These are phyloP conservation scores for Leptatherina wallacei DNA, from an alignment of 2,797 vertebrate genomes.

Conservation along the genomic window DNA sequence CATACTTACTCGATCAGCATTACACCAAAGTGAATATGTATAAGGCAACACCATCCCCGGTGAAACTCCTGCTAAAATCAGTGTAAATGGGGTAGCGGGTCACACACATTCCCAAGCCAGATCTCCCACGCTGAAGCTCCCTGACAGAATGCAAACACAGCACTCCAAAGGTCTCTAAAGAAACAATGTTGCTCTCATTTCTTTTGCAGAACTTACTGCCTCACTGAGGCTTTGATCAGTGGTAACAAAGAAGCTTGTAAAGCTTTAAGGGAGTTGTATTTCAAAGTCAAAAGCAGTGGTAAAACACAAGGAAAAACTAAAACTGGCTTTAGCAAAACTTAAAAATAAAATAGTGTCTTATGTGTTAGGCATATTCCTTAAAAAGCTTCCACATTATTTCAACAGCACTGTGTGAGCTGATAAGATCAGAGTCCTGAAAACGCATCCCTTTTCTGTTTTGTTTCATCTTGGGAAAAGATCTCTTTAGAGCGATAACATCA, in stretches of 20 bases:
- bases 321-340: background rate
- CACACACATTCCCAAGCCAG: constrained; percentile 57
- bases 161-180: constrained; percentile 47
- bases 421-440: background rate
- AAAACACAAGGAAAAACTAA: constrained; percentile 3
- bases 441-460: background rate
- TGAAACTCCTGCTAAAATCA: constrained; percentile 32
- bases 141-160: constrained; percentile 54
- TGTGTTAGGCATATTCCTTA: background rate
- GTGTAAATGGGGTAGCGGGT: constrained; percentile 67
- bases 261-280: constrained; percentile 18
- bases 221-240: constrained; percentile 62
- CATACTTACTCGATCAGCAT: constrained; percentile 17
- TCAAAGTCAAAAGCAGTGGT: constrained; percentile 15
- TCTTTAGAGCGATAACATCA: background rate
- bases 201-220: constrained; percentile 12
- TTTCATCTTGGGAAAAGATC: background rate
- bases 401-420: background rate
- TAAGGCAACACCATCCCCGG: background rate
- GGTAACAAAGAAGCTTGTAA: constrained; percentile 26
- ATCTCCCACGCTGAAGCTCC: constrained; percentile 32
- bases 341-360: background rate
- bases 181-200: constrained; percentile 37
- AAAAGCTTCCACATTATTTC: background rate
- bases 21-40: constrained; percentile 40